phyloP scores from a whole-genome alignment of 2,113 vertebrate genomes.

The Noctilio leporinus region DNA sequence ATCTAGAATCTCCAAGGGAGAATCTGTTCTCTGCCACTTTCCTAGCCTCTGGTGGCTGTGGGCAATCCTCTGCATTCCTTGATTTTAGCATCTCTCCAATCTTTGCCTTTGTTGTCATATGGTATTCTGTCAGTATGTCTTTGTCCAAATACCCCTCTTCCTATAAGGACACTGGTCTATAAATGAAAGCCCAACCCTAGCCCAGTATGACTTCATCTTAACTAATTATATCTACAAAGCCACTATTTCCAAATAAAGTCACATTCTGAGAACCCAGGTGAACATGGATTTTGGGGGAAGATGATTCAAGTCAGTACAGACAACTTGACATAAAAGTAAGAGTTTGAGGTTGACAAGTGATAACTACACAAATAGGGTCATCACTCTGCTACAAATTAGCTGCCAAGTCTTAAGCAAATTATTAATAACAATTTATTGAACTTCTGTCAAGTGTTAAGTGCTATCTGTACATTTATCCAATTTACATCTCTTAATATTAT shows the following conservation, averaged over 20 bases:
- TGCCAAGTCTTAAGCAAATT: background rate
- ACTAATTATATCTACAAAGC: too few relatives aligned
- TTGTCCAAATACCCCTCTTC: too few relatives aligned
- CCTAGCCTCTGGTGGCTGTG: too few relatives aligned
- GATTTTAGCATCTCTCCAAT: too few relatives aligned
- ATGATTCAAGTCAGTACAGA: background rate
- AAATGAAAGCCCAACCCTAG: too few relatives aligned
- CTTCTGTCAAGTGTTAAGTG: background rate
- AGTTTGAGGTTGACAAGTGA: background rate
- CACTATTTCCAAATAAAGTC: background rate
- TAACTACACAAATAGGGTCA: background rate
- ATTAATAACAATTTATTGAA: background rate
- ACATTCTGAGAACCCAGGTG: background rate
- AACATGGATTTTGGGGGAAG: background rate
- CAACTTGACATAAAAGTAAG: fast-evolving
- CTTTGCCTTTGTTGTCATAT: too few relatives aligned
- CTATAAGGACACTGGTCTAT: too few relatives aligned
- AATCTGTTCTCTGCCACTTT: too few relatives aligned
- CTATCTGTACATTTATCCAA: background rate
- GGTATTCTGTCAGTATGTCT: too few relatives aligned
- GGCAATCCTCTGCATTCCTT: too few relatives aligned
- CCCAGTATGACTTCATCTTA: too few relatives aligned
- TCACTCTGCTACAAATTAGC: background rate
- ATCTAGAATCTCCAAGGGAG: background rate
- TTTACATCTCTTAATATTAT: background rate